Conservation (phyloP, 2,797 vertebrate species). For the Gymnopithys bicolor region DNA sequence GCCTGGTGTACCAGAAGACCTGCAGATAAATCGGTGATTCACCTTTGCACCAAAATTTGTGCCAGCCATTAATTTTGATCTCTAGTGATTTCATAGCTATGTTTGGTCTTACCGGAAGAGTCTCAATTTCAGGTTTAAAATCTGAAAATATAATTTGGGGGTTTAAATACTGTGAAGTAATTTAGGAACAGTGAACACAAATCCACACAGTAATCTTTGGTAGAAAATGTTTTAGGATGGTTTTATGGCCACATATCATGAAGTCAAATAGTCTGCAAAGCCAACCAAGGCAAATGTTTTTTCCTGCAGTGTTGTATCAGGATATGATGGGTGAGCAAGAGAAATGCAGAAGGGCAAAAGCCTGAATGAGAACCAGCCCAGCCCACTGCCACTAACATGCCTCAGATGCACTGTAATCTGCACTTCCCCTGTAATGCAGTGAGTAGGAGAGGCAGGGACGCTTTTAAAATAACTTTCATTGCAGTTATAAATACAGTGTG, state of each 20-base stretch:
- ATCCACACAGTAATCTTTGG: background rate
- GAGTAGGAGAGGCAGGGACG: background rate
- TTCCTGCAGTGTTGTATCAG: background rate
- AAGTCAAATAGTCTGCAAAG: background rate
- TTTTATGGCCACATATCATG: background rate
- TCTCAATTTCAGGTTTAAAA: background rate
- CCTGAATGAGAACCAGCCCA: background rate
- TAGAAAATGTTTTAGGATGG: background rate
- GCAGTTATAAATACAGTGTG: background rate
- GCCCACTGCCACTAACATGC: background rate
- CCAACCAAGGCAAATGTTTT: background rate
- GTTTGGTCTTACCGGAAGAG: background rate
- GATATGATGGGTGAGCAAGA: background rate
- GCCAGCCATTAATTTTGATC: background rate
- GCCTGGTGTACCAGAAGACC: background rate
- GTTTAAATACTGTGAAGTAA: background rate
- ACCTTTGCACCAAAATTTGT: background rate
- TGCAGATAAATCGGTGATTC: background rate
- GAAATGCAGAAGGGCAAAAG: background rate
- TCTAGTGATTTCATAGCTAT: background rate
- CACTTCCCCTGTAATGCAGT: background rate
- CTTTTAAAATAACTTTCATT: background rate
- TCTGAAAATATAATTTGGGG: background rate
- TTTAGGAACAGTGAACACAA: background rate
- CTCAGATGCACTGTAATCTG: background rate